Evolutionary conservation across 2,797 vertebrate species (phyloP), one percentile per base, ranked within the genome.

Genomic region (Rhinatrema bivittatum): DNA sequence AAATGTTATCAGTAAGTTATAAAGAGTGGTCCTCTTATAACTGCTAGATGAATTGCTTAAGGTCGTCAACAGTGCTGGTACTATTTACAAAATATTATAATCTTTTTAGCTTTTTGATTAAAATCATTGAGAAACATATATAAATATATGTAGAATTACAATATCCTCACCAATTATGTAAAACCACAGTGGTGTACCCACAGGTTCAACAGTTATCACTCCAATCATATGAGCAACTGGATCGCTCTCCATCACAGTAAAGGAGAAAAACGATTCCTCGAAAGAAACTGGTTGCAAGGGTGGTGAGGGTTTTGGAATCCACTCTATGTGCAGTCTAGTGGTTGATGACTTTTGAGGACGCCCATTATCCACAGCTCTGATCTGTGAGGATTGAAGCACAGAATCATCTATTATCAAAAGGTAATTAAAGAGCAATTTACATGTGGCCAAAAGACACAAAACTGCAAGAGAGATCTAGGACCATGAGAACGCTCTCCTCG

Each of bases 331-430:
- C 60, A 99, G 80, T 3, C 94, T 88, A 9, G 93, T 91, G 20
- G 82, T 89, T 21, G 95, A 92, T 2, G 86, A 93, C 50, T 93
- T 98, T 71, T 98, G 95, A 42, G 96, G 95, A 2, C 93, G 91
- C 5, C 96, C 96, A 15, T 98, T 98, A 76, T 99, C 96, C 39
- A 98, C 90, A 3, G 91, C 96, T 82, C 97, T 99, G 63, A 99
- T 96, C 96, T 99, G 63, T 19, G 61, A 68, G 62, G 3, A 40
- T 1, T 12, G 16, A 21, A 20, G 32, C 43, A n/a, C 11, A 54
- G 51, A 32, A 9, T 39, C 21, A 50, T 30, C 10, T 39, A 48
- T 65, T 39, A 60, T 36, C 31, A 20, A 37, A 36, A 14, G 45
- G 23, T 10, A 28, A 39, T 21, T 39, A 47, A 27, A 48, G 36